Conservation (phyloP, 2,113 vertebrate genomes). For the Mionectes macconnelli region DNA sequence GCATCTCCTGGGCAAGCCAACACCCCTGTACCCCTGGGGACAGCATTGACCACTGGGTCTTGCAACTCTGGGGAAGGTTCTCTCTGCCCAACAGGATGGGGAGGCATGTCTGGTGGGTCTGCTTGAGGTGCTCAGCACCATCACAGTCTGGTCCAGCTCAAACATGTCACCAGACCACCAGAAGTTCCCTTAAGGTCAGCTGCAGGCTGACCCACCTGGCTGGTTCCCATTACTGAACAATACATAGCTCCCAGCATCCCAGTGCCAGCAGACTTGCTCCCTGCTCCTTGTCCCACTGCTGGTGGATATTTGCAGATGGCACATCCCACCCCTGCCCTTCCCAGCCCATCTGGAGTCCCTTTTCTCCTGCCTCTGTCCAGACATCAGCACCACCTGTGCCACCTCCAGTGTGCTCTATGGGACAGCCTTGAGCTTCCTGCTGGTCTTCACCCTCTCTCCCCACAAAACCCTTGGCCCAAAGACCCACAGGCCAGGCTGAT, state of each 20-base stretch:
- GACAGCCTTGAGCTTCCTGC: not conserved
- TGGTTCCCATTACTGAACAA: not conserved
- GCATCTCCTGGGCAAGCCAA: not conserved
- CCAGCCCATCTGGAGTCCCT: not conserved
- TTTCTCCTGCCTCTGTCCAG: not conserved
- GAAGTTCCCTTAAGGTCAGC: not conserved
- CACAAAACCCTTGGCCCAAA: not conserved
- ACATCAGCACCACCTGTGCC: not conserved
- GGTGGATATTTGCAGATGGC: not conserved
- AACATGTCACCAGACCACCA: not conserved
- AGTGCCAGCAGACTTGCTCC: not conserved
- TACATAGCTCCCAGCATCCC: not conserved
- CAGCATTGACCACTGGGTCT: not conserved
- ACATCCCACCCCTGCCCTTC: not conserved
- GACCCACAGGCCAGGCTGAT: not conserved
- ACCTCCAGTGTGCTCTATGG: accelerated
- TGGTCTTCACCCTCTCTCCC: not conserved
- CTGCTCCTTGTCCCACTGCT: not conserved
- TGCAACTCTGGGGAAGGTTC: not conserved
- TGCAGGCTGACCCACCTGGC: not conserved
- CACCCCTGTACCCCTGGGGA: not conserved
- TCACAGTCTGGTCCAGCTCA: not conserved
- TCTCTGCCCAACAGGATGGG: accelerated
- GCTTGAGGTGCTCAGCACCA: not conserved
- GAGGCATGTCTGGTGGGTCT: not conserved